phyloP scores from a whole-genome alignment of 1,140 invertebrate species.

The Bathynomus jamesi region DNA sequence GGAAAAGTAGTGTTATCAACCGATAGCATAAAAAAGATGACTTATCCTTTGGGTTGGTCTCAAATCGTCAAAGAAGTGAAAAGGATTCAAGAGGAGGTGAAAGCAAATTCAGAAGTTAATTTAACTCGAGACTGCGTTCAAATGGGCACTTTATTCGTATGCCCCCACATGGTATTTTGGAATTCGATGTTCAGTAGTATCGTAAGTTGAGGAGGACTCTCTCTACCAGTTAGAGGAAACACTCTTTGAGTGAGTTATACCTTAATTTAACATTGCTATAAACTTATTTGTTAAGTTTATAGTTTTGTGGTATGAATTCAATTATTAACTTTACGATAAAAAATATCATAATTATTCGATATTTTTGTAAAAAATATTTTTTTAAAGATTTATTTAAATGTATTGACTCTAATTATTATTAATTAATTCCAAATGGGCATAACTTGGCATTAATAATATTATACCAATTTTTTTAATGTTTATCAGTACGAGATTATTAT shows the following conservation, averaged over 20 bases:
- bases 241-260: no score
- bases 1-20: not conserved
- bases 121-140: not conserved
- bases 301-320: not conserved
- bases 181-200: not conserved
- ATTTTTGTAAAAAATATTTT: no score
- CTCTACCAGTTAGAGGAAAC: no score
- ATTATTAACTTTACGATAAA: not conserved
- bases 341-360: not conserved
- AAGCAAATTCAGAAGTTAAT: not conserved
- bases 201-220: no score
- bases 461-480: no score
- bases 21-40: not conserved
- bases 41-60: not conserved
- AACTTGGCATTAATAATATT: no score
- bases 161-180: not conserved
- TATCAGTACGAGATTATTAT: no score
- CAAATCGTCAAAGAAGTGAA: not conserved
- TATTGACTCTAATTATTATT: no score
- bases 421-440: no score
- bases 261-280: no score
- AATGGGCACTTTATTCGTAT: not conserved
- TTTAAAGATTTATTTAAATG: no score
- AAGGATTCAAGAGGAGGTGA: not conserved
- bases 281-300: not conserved